Evolutionary conservation across 2,888 invertebrate species (phyloP).

Genomic region (Periphyllus acericola): DNA sequence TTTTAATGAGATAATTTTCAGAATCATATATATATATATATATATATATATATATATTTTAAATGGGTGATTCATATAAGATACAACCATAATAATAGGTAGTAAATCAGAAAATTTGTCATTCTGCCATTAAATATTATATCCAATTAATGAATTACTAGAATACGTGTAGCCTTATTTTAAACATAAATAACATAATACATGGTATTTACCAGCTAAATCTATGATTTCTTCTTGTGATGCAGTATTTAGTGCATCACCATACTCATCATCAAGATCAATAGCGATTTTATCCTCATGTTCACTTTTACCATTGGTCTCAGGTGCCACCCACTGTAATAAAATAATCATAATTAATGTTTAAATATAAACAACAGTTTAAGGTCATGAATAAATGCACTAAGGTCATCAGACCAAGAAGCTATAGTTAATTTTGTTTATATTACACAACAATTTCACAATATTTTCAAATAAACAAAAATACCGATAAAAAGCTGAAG

Average conservation of each 20-base stretch:
- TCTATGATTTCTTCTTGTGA: slow-evolving; percentile 98
- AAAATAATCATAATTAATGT: slow-evolving; percentile 59
- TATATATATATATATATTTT: neutral
- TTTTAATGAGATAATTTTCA: too few relatives aligned
- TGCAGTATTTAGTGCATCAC: slow-evolving; percentile 86
- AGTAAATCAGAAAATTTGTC: neutral
- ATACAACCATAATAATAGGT: neutral
- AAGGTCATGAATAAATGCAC: neutral
- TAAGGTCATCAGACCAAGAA: neutral
- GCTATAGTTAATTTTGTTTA: slow-evolving; percentile 38
- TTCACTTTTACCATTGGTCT: slow-evolving; percentile 77
- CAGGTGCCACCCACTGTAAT: slow-evolving; percentile 81
- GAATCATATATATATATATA: too few relatives aligned
- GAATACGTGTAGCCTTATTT: neutral
- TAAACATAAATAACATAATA: neutral
- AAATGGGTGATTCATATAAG: neutral
- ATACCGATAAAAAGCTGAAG: slow-evolving; percentile 37
- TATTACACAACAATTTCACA: slow-evolving; percentile 36
- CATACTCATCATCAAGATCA: slow-evolving; percentile 94
- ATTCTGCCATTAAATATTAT: neutral
- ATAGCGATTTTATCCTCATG: slow-evolving; percentile 92
- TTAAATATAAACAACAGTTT: neutral
- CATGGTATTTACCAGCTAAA: slow-evolving; percentile 79
- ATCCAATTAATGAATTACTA: neutral
- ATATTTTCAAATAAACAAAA: slow-evolving; percentile 46